Conservation (phyloP, 2,113 vertebrate genomes). For the Mola mola region DNA sequence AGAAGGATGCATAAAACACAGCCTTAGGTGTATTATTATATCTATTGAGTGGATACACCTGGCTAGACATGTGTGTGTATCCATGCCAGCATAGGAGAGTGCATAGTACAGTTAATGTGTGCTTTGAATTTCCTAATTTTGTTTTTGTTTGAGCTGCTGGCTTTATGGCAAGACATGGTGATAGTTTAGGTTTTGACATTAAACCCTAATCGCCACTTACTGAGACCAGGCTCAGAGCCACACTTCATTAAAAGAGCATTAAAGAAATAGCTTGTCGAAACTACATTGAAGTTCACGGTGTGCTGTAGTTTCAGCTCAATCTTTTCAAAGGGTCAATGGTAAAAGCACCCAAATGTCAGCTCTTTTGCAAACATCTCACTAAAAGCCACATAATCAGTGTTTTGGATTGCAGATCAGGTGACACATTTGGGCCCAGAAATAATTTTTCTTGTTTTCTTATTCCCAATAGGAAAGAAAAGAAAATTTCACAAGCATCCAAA, state of each 20-base stretch:
- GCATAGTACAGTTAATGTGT: slow-evolving; percentile 14
- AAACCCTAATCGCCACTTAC: slow-evolving; percentile 48
- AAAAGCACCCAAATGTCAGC: neutral
- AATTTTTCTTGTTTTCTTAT: too few species aligned
- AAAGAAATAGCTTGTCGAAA: slow-evolving; percentile 24
- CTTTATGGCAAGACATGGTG: slow-evolving; percentile 6
- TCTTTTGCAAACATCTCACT: neutral
- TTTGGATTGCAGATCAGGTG: too few species aligned
- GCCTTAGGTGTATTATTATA: slow-evolving; percentile 29
- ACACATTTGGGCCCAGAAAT: too few species aligned
- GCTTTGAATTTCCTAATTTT: slow-evolving; percentile 25
- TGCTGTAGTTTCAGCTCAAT: slow-evolving; percentile 21
- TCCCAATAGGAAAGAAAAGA: too few species aligned
- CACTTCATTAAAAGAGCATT: slow-evolving; percentile 61
- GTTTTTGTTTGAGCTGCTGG: slow-evolving; percentile 6
- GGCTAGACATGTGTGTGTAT: slow-evolving; percentile 36
- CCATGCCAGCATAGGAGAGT: slow-evolving; percentile 16
- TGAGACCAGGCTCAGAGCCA: slow-evolving; percentile 39
- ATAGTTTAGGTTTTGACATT: slow-evolving; percentile 53
- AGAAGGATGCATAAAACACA: slow-evolving; percentile 47
- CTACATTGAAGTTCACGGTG: slow-evolving; percentile 15
- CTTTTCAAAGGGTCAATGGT: neutral
- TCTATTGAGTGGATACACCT: slow-evolving; percentile 62
- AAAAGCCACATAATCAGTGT: too few species aligned
- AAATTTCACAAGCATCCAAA: too few species aligned